Evolutionary conservation across 2,888 invertebrate genomes (phyloP).

Genomic region (Parapristionchus giblindavisi): DNA sequence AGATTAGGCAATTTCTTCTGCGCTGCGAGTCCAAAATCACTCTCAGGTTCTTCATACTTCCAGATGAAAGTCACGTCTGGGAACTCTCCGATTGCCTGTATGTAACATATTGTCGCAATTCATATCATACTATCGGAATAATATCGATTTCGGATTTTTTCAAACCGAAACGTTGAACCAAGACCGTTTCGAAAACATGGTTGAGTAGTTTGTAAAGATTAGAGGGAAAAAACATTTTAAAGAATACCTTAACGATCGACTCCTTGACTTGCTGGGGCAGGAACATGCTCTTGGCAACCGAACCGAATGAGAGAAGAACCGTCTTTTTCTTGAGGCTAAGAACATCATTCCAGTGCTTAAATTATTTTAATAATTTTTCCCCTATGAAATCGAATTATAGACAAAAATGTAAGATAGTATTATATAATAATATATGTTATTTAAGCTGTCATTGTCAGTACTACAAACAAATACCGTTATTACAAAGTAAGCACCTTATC

Average conservation of each 20-base stretch:
- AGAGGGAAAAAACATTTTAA: too few relatives aligned
- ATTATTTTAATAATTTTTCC: background rate
- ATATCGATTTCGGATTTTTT: too few relatives aligned
- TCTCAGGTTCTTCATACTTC: conserved; percentile 22
- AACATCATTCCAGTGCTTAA: conserved; percentile 18
- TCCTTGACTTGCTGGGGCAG: background rate
- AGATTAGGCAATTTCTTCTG: background rate
- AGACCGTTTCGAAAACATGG: too few relatives aligned
- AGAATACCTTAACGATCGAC: conserved; percentile 11
- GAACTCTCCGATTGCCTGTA: background rate
- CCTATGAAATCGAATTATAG: too few relatives aligned
- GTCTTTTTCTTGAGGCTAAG: background rate
- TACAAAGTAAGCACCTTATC: background rate
- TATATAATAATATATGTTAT: background rate
- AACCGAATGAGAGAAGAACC: conserved; percentile 26
- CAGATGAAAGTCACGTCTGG: conserved; percentile 25
- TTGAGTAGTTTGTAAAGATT: too few relatives aligned
- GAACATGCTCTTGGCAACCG: background rate
- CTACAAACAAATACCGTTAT: background rate
- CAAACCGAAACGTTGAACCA: too few relatives aligned
- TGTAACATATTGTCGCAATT: too few relatives aligned
- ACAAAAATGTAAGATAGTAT: background rate
- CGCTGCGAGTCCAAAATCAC: background rate
- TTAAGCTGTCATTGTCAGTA: background rate
- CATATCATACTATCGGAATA: too few relatives aligned